Evolutionary conservation across 2,797 vertebrate genomes (phyloP).

Genomic region (Esox masquinongy): DNA sequence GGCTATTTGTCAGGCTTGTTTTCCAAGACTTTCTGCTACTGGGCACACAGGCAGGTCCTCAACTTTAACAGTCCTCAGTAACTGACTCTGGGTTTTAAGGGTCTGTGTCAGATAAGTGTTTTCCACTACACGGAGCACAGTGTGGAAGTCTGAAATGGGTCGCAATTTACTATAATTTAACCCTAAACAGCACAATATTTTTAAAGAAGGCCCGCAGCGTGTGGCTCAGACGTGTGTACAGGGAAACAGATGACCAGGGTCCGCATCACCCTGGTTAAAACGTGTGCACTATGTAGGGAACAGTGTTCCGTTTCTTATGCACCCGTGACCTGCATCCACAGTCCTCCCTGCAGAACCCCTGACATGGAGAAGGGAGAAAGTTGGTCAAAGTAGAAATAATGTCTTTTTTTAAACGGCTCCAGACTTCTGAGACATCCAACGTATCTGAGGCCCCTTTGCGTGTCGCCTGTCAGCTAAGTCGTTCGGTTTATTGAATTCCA

Average conservation of each 20-base stretch:
- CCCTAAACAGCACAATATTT: too few species aligned
- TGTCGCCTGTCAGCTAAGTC: background rate
- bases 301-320: background rate
- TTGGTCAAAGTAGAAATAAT: too few species aligned
- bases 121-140: background rate
- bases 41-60: constrained; percentile 8
- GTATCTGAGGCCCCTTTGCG: background rate
- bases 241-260: too few species aligned
- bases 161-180: background rate
- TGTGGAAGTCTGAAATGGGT: background rate
- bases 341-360: background rate
- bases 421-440: background rate
- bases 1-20: constrained; percentile 36
- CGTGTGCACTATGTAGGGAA: background rate
- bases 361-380: background rate
- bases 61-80: background rate
- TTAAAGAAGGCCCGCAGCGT: background rate
- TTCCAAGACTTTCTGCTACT: constrained; percentile 24
- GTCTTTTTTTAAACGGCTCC: background rate
- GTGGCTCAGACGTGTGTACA: background rate
- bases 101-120: background rate
- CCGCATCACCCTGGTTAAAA: background rate
- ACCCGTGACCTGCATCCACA: background rate
- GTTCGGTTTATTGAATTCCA: constrained; percentile 16
- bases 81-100: background rate